Evolutionary conservation across 2,797 vertebrate species (phyloP).

Genomic region (Sebastes iracundus): DNA sequence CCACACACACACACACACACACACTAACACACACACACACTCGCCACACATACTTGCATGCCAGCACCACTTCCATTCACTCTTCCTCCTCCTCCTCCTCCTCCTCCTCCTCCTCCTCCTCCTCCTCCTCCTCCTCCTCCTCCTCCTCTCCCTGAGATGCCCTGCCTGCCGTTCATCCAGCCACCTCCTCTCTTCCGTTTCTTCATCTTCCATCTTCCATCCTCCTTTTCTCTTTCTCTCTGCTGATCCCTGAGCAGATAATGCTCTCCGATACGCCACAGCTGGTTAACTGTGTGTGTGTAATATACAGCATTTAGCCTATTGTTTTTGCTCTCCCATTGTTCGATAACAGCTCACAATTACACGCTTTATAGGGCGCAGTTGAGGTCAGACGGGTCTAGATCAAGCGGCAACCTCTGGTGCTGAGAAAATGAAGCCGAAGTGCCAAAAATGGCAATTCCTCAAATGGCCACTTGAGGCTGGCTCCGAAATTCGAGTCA

Average conservation of each 20-base stretch:
- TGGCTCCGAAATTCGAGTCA: background rate
- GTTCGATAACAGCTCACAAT: slow-evolving; percentile 15
- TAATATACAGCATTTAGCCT: slow-evolving; percentile 21
- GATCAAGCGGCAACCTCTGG: background rate
- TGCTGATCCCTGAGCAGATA: slow-evolving; percentile 19
- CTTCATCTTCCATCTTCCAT: slow-evolving; percentile 9
- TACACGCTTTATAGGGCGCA: background rate
- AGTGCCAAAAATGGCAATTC: background rate
- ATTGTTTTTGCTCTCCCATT: slow-evolving; percentile 34
- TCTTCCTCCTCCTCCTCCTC: slow-evolving; percentile 44
- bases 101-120: slow-evolving; percentile 43
- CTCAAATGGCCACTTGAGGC: background rate
- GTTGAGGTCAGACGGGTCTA: slow-evolving; percentile 6
- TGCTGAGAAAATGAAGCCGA: background rate
- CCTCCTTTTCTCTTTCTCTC: slow-evolving; percentile 23
- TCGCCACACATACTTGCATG: slow-evolving; percentile 52
- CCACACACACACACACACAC: slow-evolving; percentile 31
- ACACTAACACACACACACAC: slow-evolving; percentile 11
- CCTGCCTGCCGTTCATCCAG: slow-evolving; percentile 46
- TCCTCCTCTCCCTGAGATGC: slow-evolving; percentile 42
- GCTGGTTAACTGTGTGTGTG: slow-evolving; percentile 17
- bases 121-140: slow-evolving; percentile 18
- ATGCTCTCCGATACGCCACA: slow-evolving; percentile 24
- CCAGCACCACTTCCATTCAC: slow-evolving; percentile 68
- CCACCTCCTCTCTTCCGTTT: slow-evolving; percentile 29